Base-by-base conservation (phyloP, 1,140 invertebrate species). In the Xylocopa sonorina region DNA sequence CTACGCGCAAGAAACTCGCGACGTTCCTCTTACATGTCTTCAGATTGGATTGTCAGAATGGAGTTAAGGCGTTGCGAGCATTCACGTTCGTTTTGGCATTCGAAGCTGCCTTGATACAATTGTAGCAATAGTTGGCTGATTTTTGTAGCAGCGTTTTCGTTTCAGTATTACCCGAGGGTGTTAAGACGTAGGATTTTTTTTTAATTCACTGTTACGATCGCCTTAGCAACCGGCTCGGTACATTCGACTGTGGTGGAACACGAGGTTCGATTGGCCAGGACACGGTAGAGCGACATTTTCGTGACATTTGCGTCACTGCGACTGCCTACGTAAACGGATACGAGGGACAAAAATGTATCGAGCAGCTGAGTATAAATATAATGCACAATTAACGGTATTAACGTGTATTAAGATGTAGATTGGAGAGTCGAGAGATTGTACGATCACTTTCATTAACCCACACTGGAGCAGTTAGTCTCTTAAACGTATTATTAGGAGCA, bases 231-330 rank as follows among this genome's bases (percentile, higher is more conserved):
- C 18, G 14, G 34, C 4, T 18, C 18, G 14, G 14, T 29, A 51
- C 50, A 1, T 27, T 62, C 14, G 29, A 12, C 4, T 18, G 1
- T 1, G 7, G 41, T 34, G 6, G 41, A 24, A 32, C 18, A 9
- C 27, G 51, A 55, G 57, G 24, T 32, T 53, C 24, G 48, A 73
- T 63, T 10, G 57, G 57, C 27, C 34, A 53, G 27, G 24, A 46
- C 21, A 14, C 21, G 50, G 16, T 41, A 34, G 34, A 62, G 58
- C 48, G 68, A 72, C 76, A 78, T 78, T 78, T 78, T 78, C 67
- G 68, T 78, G 76, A n/a, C 67, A 78, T 78, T 78, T 78, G 68
- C 57, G 68, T 78, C 46, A 62, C 16, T 21, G 9, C 0, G 7
- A 50, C 18, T 29, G 55, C 12, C 32, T 48, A 46, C 32, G 43